Conservation (phyloP, 2,888 invertebrate genomes). For the Aspidiotus destructor region DNA sequence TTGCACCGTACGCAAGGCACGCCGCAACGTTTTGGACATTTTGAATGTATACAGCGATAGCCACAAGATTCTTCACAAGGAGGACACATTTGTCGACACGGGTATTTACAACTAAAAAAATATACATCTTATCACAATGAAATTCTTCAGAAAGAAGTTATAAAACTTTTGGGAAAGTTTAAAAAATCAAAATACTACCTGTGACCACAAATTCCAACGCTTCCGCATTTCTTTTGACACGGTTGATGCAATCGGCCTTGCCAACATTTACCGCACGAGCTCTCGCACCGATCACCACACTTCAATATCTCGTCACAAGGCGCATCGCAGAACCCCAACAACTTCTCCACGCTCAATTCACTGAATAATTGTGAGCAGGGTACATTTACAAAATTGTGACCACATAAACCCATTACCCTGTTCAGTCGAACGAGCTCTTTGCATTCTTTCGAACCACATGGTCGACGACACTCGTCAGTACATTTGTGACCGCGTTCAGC, state of each 20-base stretch:
- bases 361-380: slow-evolving; percentile 24
- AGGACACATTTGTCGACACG: slow-evolving; percentile 50
- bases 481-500: slow-evolving; percentile 46
- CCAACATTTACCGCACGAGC: slow-evolving; percentile 49
- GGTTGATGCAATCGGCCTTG: slow-evolving; percentile 53
- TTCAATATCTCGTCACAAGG: slow-evolving; percentile 44
- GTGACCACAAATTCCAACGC: slow-evolving; percentile 54
- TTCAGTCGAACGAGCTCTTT: slow-evolving; percentile 39
- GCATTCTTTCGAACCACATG: slow-evolving; percentile 43
- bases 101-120: slow-evolving; percentile 45
- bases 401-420: slow-evolving; percentile 44
- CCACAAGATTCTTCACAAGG: slow-evolving; percentile 48
- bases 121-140: no score
- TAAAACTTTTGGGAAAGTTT: no score
- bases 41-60: slow-evolving; percentile 48
- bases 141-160: no score
- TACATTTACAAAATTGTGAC: slow-evolving; percentile 41
- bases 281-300: slow-evolving; percentile 49
- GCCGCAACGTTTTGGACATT: slow-evolving; percentile 45
- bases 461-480: slow-evolving; percentile 41
- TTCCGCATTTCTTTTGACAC: slow-evolving; percentile 50
- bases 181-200: slow-evolving; percentile 40
- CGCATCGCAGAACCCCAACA: slow-evolving; percentile 44
- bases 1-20: slow-evolving; percentile 43
- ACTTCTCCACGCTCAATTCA: slow-evolving; percentile 36